Conservation (phyloP, 2,797 vertebrate genomes). For the Hoplostethus mediterraneus region DNA sequence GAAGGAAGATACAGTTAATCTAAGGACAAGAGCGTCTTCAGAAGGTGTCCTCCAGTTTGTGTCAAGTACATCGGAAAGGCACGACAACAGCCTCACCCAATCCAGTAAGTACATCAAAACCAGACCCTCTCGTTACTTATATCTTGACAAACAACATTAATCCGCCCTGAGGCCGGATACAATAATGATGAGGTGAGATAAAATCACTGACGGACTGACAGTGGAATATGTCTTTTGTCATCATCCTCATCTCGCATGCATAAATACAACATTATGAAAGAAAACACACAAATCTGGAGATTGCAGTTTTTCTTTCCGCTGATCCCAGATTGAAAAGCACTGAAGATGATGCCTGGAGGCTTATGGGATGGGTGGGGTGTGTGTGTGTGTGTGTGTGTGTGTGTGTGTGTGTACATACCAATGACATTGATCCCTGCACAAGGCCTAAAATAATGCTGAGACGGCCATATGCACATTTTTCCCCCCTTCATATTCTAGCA, state of each 20-base stretch:
- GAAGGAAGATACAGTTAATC: conserved; percentile 49
- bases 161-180: conserved; percentile 23
- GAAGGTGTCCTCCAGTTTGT: conserved; percentile 53
- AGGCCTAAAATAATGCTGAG: conserved; percentile 60
- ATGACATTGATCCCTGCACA: conserved; percentile 64
- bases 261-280: conserved; percentile 42
- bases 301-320: conserved; percentile 45
- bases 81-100: conserved; percentile 27
- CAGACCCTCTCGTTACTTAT: conserved; percentile 28
- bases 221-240: conserved; percentile 32
- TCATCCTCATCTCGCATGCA: conserved; percentile 26
- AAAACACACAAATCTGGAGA: conserved; percentile 32
- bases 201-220: conserved; percentile 27
- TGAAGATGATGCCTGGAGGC: conserved; percentile 65
- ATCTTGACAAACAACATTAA: conserved; percentile 47
- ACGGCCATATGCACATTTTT: conserved; percentile 48
- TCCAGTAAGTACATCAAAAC: conserved; percentile 32
- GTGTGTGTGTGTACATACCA: conserved; percentile 60
- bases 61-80: conserved; percentile 19
- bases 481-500: conserved; percentile 6
- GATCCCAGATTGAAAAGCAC: conserved; percentile 61
- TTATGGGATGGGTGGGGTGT: conserved; percentile 19
- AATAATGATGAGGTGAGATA: conserved; percentile 53
- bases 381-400: not conserved
- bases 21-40: conserved; percentile 45